Evolutionary conservation across 2,113 vertebrate genomes (phyloP).

Genomic region (Sapayoa aenigma): DNA sequence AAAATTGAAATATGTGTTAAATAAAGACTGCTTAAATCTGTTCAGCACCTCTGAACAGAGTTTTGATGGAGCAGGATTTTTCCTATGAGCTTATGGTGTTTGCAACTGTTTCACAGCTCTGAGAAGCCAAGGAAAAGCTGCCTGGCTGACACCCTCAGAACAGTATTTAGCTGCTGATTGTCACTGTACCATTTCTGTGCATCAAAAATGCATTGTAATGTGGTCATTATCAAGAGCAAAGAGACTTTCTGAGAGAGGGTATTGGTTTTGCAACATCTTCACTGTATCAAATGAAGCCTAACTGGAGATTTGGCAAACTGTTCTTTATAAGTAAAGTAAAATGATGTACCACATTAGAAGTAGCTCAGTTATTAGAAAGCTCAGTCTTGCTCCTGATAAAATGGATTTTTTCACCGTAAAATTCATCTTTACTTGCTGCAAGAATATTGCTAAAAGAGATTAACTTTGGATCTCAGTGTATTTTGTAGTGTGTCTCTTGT

Average conservation of each 20-base stretch:
- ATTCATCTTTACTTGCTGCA: constrained; percentile 40
- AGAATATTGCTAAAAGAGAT: constrained; percentile 53
- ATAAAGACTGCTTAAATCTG: constrained; percentile 1
- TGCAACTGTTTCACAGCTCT: neutral
- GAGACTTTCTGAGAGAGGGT: neutral
- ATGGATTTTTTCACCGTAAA: constrained; percentile 52
- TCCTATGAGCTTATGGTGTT: neutral
- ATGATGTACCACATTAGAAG: constrained; percentile 31
- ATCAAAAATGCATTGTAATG: constrained; percentile 7
- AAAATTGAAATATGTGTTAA: constrained; percentile 9
- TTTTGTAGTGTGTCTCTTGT: constrained; percentile 13
- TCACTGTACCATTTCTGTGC: neutral
- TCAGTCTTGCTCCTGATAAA: constrained; percentile 52
- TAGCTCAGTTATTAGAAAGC: constrained; percentile 49
- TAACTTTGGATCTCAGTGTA: constrained; percentile 38
- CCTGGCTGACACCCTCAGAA: neutral
- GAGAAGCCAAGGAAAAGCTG: constrained; percentile 3
- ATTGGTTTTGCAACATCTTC: constrained; percentile 16
- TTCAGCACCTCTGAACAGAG: constrained; percentile 17
- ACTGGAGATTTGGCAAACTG: constrained; percentile 31
- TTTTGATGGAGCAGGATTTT: constrained; percentile 17
- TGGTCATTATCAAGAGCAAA: neutral
- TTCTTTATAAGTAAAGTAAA: constrained; percentile 15
- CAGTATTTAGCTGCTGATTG: constrained; percentile 7
- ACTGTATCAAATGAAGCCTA: constrained; percentile 33